Base-by-base conservation (phyloP, 1,140 invertebrate genomes). In the Drosophila pachea region DNA sequence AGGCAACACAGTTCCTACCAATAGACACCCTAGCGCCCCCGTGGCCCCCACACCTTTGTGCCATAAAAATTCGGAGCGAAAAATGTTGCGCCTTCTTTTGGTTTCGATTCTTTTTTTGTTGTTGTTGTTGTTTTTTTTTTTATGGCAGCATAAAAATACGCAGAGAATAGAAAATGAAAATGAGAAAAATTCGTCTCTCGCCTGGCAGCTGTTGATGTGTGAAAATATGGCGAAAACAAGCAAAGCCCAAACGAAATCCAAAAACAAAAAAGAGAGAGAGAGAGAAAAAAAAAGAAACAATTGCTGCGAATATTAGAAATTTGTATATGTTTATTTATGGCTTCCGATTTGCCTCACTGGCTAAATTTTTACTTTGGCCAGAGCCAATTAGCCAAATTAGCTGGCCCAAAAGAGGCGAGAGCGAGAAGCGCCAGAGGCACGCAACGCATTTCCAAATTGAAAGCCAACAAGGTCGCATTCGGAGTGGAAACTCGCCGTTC, bases 361-460 rank as follows among this genome's bases (percentile, higher is more conserved):
- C 42, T 43, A 8, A 47, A 29, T 35, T 29, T 48, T 22, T 12
- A 32, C 12, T 53, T 47, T 58, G n/a, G 54, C 35, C 63, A 49
- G 59, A 38, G 38, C 63, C 79, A 84, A 83, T 83, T 78, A 83
- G 76, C 59, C 65, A 83, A 83, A 83, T 84, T 84, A 76, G 72
- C 52, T 38, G 22, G 22, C 22, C 22, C 22, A 22, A 22, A 22
- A 22, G 22, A 22, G 22, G 22, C 22, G 22, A 22, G 5, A 11
- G 40, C 52, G 69, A 56, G 12, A 61, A 31, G 53, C 33, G 45
- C 7, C 7, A 4, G 7, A 60, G 31, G 45, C 74, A 82, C 78
- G 78, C 78, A 82, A 78, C 74, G 60, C 64, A 83, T 82, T 82
- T 77, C 67, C 59, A 78, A 86, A 83, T 68, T 64, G 62, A 68